A percentile compares a stretch with the other conserved stretches of the same genome.
Conservation (phyloP, 2,888 invertebrate species). For the Apotomis capreana region DNA sequence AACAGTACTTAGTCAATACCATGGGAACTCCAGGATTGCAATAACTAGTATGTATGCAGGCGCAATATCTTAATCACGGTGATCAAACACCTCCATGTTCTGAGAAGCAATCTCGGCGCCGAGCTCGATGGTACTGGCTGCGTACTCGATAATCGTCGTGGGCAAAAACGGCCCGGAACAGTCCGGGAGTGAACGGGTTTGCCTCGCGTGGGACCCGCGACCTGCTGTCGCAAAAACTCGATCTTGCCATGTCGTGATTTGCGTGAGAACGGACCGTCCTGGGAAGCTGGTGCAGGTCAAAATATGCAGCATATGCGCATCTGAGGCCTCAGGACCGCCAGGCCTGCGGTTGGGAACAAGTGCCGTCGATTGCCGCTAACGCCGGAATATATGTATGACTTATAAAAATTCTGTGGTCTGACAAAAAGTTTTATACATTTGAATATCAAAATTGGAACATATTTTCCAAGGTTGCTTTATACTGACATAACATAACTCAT, state of each 20-base stretch:
- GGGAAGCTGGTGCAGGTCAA: conserved; percentile 20
- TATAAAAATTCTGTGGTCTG: too few species aligned
- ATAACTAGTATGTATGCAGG: conserved; percentile 29
- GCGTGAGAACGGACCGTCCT: conserved; percentile 29
- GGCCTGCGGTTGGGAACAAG: background rate
- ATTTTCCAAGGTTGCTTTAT: too few species aligned
- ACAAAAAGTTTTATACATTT: too few species aligned
- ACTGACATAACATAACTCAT: too few species aligned
- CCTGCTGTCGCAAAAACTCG: conserved; percentile 24
- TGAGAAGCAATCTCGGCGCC: conserved; percentile 29
- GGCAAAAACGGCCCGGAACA: conserved; percentile 28
- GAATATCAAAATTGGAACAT: too few species aligned
- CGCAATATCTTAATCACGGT: conserved; percentile 36
- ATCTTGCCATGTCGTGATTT: conserved; percentile 29
- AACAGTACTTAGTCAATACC: background rate
- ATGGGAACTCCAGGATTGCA: conserved; percentile 14
- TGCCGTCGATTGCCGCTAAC: too few species aligned
- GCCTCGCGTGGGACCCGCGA: conserved; percentile 30
- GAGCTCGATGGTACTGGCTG: conserved; percentile 17
- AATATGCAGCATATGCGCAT: conserved; percentile 7
- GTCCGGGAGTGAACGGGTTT: conserved; percentile 29
- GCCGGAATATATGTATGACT: too few species aligned
- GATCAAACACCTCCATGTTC: conserved; percentile 33
- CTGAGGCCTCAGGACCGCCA: too few species aligned
- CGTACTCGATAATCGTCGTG: conserved; percentile 28